Percentiles rank a stretch among this genome's conserved stretches.
Conservation (phyloP, 2,797 vertebrate genomes). For the Anguilla anguilla region DNA sequence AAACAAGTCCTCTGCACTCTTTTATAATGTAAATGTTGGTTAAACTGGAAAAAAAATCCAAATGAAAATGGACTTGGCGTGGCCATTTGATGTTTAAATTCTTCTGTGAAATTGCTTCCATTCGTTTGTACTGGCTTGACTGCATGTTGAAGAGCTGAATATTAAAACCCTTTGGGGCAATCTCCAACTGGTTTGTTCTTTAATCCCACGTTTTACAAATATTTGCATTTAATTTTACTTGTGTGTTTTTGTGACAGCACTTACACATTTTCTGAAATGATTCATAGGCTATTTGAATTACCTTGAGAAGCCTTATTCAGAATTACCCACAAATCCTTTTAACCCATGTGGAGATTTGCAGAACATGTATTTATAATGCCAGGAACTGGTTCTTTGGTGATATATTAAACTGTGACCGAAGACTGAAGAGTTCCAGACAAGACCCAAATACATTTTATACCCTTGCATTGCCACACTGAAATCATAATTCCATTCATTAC, state of each 20-base stretch:
- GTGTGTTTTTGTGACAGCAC: not conserved
- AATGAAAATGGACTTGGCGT: not conserved
- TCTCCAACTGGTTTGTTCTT: not conserved
- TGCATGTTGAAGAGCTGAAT: not conserved
- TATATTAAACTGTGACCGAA: not conserved
- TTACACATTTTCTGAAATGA: not conserved
- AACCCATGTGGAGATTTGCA: not conserved
- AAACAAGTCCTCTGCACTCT: not conserved
- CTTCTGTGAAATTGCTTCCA: not conserved
- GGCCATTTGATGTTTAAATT: not conserved
- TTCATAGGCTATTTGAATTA: not conserved
- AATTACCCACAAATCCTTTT: not conserved
- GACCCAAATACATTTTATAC: not conserved
- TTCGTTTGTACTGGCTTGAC: not conserved
- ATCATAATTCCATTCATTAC: not conserved
- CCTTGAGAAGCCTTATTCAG: not conserved
- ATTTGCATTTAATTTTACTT: slow-evolving; percentile 4
- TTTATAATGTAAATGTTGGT: not conserved
- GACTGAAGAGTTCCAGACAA: not conserved
- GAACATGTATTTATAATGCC: not conserved
- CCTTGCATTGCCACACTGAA: not conserved
- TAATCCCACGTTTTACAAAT: not conserved
- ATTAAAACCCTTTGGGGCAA: not conserved
- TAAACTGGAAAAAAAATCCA: not conserved
- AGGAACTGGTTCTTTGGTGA: not conserved